Evolutionary conservation across 2,797 vertebrate genomes (phyloP).

Genomic region (Hyperoplus immaculatus): DNA sequence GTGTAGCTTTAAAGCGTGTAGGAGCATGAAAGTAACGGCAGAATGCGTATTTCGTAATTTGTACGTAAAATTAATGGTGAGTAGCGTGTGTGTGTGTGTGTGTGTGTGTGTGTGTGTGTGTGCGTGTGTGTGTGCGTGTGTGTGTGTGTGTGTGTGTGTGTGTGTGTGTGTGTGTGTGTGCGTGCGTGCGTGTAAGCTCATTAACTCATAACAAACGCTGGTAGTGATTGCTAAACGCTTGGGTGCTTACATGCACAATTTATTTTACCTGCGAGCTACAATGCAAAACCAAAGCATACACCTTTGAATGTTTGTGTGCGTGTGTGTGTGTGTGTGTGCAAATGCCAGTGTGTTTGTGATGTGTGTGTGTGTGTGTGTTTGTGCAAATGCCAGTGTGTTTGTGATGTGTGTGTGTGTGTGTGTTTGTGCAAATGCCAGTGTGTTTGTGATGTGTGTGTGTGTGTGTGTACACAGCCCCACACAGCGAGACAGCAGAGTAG

Average conservation of each 20-base stretch:
- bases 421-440: background rate
- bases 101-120: too few species aligned
- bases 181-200: too few species aligned
- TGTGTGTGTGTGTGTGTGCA: background rate
- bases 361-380: constrained; percentile 16
- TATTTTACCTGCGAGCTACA: background rate
- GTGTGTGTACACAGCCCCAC: constrained; percentile 15
- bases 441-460: background rate
- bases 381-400: background rate
- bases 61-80: too few species aligned
- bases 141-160: too few species aligned
- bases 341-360: too few species aligned
- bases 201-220: constrained; percentile 1
- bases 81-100: too few species aligned
- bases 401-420: background rate
- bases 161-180: background rate
- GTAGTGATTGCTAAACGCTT: background rate
- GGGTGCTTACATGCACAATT: too few species aligned
- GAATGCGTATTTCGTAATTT: background rate
- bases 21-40: background rate
- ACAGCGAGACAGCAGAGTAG: constrained; percentile 25
- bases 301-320: background rate
- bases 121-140: too few species aligned
- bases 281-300: background rate
- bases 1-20: background rate